These are phyloP conservation scores for Clinocottus analis DNA, from an alignment of 2,113 vertebrate genomes.

Conservation along the genomic window DNA sequence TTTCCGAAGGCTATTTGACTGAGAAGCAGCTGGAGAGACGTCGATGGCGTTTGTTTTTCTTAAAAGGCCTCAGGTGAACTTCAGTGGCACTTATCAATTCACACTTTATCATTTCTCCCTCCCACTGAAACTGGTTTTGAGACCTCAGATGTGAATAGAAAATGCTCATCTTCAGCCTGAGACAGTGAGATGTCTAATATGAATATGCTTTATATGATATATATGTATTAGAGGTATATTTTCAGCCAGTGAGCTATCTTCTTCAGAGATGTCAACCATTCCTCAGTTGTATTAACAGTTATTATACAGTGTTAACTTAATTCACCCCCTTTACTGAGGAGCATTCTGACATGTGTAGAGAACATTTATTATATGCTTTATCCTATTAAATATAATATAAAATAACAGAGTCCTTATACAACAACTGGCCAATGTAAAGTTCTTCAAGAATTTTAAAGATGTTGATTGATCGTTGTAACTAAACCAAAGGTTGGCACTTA, in stretches of 20 bases:
- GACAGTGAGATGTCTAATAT: conserved; percentile 66
- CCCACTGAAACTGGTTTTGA: conserved; percentile 54
- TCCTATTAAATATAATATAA: conserved; percentile 52
- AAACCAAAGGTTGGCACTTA: conserved; percentile 86
- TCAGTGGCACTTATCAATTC: conserved; percentile 67
- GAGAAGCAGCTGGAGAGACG: conserved; percentile 35
- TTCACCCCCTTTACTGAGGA: conserved; percentile 60
- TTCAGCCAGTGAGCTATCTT: conserved; percentile 74
- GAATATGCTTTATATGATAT: conserved; percentile 76
- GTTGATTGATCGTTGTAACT: conserved; percentile 75
- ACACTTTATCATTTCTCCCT: conserved; percentile 44
- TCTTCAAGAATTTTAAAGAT: conserved; percentile 59
- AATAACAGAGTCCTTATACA: conserved; percentile 64
- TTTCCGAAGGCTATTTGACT: conserved; percentile 58
- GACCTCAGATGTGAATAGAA: conserved; percentile 63
- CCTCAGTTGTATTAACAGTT: conserved; percentile 62
- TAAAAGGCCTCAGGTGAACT: conserved; percentile 78
- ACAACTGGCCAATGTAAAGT: conserved; percentile 65
- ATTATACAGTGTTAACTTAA: conserved; percentile 39
- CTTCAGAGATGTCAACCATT: conserved; percentile 78
- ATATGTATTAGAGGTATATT: conserved; percentile 79
- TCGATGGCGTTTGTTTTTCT: conserved; percentile 54
- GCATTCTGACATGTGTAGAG: conserved; percentile 64
- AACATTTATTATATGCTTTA: conserved; percentile 73
- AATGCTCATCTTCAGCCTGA: conserved; percentile 60